These are phyloP conservation scores for Microcaecilia unicolor DNA, from an alignment of 2,797 vertebrate genomes.

Conservation along the genomic window DNA sequence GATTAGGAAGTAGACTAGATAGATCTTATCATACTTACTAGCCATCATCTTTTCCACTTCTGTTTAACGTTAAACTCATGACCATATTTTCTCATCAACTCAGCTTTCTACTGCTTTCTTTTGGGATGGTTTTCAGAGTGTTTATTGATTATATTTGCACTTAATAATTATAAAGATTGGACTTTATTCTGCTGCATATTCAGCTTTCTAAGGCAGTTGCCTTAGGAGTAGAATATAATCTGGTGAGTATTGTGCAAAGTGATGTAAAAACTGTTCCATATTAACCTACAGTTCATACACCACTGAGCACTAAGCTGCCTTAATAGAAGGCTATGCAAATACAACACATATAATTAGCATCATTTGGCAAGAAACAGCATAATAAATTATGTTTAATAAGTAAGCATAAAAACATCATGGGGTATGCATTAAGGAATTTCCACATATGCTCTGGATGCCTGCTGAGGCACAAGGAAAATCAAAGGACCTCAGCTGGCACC, in stretches of 20 bases:
- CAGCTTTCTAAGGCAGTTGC: constrained; percentile 6
- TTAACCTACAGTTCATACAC: constrained; percentile 32
- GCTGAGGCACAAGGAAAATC: no score
- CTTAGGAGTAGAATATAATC: constrained; percentile 13
- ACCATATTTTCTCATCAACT: constrained; percentile 5
- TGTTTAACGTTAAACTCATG: no score
- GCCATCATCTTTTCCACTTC: no score
- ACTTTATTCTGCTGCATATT: constrained; percentile 17
- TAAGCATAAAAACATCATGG: no score
- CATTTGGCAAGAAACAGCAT: constrained; percentile 18
- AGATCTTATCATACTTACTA: no score
- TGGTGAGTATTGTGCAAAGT: constrained; percentile 16
- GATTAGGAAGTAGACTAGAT: no score
- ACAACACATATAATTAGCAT: constrained; percentile 42
- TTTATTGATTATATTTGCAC: constrained; percentile 24
- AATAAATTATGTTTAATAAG: no score
- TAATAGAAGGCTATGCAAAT: constrained; percentile 40
- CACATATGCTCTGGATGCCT: no score
- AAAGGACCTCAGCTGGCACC: no score
- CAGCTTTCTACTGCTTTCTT: constrained; percentile 9
- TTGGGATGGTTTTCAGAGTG: constrained; percentile 7
- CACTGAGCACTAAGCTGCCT: constrained; percentile 18
- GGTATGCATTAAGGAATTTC: no score
- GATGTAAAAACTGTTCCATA: constrained; percentile 21
- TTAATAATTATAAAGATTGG: constrained; percentile 19